Evolutionary conservation across 2,888 invertebrate species (phyloP), one percentile per base, ranked within the genome.

Genomic region (Himalopsyche japonica): DNA sequence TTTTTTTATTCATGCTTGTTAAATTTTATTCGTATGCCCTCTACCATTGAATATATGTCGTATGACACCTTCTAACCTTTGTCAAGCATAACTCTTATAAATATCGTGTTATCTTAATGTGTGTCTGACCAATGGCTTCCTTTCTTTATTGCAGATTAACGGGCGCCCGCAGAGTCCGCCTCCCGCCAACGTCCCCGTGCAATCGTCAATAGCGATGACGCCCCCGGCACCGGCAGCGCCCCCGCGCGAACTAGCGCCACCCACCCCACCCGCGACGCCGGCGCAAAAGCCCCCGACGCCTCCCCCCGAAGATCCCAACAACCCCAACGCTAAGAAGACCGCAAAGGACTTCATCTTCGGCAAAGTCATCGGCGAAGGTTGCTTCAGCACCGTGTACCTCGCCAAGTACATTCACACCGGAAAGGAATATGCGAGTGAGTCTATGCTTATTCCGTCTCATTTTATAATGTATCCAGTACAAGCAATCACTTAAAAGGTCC

Each of bases 311-410:
- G 86, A 89, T 89, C 87, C 89, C 89, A 87, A 88, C 89, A 90
- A 92, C 89, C 88, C 91, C 87, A 89, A 89, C 87, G 91, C 93
- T 80, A 97, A 96, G 89, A 93, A 95, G 88, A 94, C 95, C 27
- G 95, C 97, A 82, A 95, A 95, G 89, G 98, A 99, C 92, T 99
- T 97, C 90, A 96, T 97, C 89, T 99, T 99, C 92, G 97, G 98
- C 84, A 97, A 97, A 92, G 94, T 97, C 87, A 96, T 99, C 88
- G 99, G 99, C 87, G 99, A 99, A 91, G 99, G 99, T 87, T 98
- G 98, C 90, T 99, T 97, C 91, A 98, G 98, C 88, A 97, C 97
- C 86, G 99, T 99, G 81, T 98, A 97, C 91, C 93, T 98, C 88
- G 98, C 98, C 81, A 97, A 97, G 90, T 98, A 99, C 91, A 95